Conservation (phyloP, 1,140 invertebrate genomes). For the Drosophila bocki region DNA sequence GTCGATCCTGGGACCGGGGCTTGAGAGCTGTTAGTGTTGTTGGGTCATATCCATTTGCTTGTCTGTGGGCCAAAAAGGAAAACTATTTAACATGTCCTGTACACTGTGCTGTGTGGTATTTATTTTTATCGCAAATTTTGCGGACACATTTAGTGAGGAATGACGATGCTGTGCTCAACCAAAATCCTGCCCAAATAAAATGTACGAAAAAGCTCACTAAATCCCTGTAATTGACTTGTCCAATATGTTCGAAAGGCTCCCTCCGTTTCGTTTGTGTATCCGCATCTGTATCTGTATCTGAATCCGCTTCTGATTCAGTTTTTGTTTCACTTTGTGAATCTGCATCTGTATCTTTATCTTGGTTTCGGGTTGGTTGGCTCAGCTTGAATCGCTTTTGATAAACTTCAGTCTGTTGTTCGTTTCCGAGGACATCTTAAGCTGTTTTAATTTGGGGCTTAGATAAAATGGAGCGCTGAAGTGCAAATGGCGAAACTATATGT, state of each 20-base stretch:
- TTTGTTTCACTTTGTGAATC: conserved; percentile 26
- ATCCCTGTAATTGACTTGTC: conserved; percentile 79
- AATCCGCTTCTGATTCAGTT: conserved; percentile 23
- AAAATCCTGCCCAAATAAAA: conserved; percentile 72
- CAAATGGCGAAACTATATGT: conserved; percentile 18
- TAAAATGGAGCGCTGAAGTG: conserved; percentile 25
- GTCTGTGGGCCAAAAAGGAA: conserved; percentile 31
- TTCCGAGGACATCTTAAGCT: conserved; percentile 21
- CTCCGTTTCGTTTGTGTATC: neutral
- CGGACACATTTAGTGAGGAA: conserved; percentile 49
- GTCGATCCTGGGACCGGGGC: conserved; percentile 45
- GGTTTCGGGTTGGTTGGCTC: conserved; percentile 37
- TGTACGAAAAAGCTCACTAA: conserved; percentile 55
- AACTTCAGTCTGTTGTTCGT: conserved; percentile 11
- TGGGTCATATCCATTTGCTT: conserved; percentile 39
- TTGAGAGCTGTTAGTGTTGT: conserved; percentile 54
- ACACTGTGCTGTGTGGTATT: conserved; percentile 37
- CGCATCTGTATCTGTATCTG: conserved; percentile 23
- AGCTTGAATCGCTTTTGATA: conserved; percentile 47
- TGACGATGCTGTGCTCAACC: conserved; percentile 30
- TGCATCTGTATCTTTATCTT: conserved; percentile 38
- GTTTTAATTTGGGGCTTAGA: conserved; percentile 47
- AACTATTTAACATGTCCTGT: conserved; percentile 70
- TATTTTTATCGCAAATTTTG: conserved; percentile 76
- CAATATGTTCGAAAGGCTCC: conserved; percentile 55